Base-by-base conservation (phyloP, 2,888 invertebrate species). In the Laothoe populi region DNA sequence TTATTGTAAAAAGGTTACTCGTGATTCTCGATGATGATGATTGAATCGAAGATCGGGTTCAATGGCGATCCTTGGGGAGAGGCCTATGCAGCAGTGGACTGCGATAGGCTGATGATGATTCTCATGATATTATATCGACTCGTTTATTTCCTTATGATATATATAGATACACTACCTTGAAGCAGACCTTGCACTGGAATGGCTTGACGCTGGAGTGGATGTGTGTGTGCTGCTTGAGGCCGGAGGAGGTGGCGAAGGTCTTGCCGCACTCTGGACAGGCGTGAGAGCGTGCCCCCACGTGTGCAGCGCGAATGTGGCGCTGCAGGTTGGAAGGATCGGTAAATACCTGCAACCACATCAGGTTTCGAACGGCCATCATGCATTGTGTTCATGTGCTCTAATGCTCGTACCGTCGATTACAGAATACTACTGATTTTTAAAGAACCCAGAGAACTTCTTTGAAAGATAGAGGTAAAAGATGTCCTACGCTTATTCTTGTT, bases 201-300 rank as follows among this genome's bases (percentile, higher is more conserved):
- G 99, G 99, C 89, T 99, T 99, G 72, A 99, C 97, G 82, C 98
- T 98, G 81, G 98, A 98, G 94, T 99, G 99, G 78, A 99, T 99
- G 93, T 99, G 99, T 38, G 98, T 98, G 92, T 99, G 99, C 88
- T 99, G 99, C 89, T 99, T 99, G 62, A 99, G 95, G 44, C 99
- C 99, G 70, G 98, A 98, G 65, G 98, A 98, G 44, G 99, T 99
- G 57, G 97, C 98, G 92, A 99, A 99, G 66, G 99, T 99, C 94
- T 99, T 99, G 70, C 99, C 99, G 93, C 99, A 99, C 93, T 99
- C 98, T 65, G 97, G 96, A 84, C 99, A 99, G 73, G 98, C 98
- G 95, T 99, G 99, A 83, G 97, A 96, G 81, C 99, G 95, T 57
- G 98, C 98, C 61, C 99, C 99, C 70, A 97, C 97, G 96, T 99